phyloP scores from a whole-genome alignment of 2,797 vertebrate genomes.

The Eutrigla gurnardus region DNA sequence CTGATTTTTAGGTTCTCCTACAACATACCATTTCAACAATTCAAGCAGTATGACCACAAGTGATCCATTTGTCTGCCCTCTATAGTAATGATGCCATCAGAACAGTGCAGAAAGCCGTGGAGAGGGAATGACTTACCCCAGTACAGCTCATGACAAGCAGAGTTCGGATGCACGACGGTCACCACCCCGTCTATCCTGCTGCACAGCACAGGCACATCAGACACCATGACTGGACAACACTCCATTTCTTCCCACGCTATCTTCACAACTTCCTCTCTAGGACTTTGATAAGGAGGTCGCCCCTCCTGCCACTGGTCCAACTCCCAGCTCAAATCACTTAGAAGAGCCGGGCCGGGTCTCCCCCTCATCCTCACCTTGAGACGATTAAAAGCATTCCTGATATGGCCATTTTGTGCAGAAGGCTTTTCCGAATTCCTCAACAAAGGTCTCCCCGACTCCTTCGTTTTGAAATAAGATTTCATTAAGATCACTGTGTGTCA shows the following conservation, averaged over 20 bases:
- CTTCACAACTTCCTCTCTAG: conserved; percentile 19
- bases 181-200: conserved; percentile 74
- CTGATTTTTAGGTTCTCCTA: conserved; percentile 13
- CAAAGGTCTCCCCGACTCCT: conserved; percentile 15
- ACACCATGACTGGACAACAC: conserved; percentile 73
- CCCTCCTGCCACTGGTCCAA: conserved; percentile 23
- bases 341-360: conserved; percentile 16
- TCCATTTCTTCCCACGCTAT: conserved; percentile 60
- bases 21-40: conserved; percentile 20
- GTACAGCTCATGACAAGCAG: conserved; percentile 33
- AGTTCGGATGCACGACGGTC: conserved; percentile 57
- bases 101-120: conserved; percentile 1
- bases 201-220: conserved; percentile 73
- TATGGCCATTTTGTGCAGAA: conserved; percentile 22
- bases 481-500: conserved; percentile 24
- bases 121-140: conserved; percentile 62
- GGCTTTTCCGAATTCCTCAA: conserved; percentile 16
- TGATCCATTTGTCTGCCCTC: conserved; percentile 14
- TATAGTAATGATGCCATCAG: background rate
- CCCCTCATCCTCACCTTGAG: conserved; percentile 34
- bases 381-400: conserved; percentile 28
- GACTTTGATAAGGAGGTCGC: conserved; percentile 10
- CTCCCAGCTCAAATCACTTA: conserved; percentile 19
- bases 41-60: conserved; percentile 2
- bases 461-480: conserved; percentile 32